A percentile compares a stretch with the other conserved stretches of the same genome.
Evolutionary conservation across 2,113 vertebrate genomes (phyloP).

Genomic region (Etheostoma spectabile): DNA sequence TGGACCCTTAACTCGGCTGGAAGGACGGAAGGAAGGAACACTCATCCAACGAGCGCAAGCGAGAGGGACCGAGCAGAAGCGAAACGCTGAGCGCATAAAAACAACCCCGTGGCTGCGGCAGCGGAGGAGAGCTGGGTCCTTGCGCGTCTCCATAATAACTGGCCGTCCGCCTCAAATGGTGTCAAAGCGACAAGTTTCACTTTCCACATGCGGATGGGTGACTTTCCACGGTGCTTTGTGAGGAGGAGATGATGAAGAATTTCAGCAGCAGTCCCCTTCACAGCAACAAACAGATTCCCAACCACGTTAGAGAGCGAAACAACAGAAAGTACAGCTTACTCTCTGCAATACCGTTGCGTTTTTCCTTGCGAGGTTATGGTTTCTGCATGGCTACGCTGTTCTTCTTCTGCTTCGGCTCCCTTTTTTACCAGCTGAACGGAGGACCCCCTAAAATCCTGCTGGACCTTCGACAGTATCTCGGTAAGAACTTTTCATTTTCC

Average conservation of each 20-base stretch:
- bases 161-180: conserved; percentile 65
- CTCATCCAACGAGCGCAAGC: conserved; percentile 60
- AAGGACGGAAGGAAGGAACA: conserved; percentile 73
- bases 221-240: conserved; percentile 85
- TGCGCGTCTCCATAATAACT: conserved; percentile 56
- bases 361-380: conserved; percentile 92
- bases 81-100: conserved; percentile 49
- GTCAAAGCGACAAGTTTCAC: conserved; percentile 75
- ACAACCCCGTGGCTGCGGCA: conserved; percentile 57
- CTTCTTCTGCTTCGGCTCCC: conserved; percentile 93
- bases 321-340: conserved; percentile 79
- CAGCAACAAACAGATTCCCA: conserved; percentile 80
- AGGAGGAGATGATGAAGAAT: conserved; percentile 92
- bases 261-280: conserved; percentile 84
- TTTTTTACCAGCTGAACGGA: conserved; percentile 94
- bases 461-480: conserved; percentile 93
- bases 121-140: conserved; percentile 49
- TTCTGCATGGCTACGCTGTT: conserved; percentile 94
- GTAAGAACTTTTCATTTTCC: conserved; percentile 84
- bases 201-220: conserved; percentile 86
- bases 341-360: conserved; percentile 81
- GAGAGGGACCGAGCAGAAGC: conserved; percentile 40
- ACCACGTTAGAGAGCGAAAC: conserved; percentile 81
- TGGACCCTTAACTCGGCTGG: conserved; percentile 78
- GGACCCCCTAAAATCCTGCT: conserved; percentile 93